Evolutionary conservation across 2,113 vertebrate genomes (phyloP).

Genomic region (Calidris pygmaea): DNA sequence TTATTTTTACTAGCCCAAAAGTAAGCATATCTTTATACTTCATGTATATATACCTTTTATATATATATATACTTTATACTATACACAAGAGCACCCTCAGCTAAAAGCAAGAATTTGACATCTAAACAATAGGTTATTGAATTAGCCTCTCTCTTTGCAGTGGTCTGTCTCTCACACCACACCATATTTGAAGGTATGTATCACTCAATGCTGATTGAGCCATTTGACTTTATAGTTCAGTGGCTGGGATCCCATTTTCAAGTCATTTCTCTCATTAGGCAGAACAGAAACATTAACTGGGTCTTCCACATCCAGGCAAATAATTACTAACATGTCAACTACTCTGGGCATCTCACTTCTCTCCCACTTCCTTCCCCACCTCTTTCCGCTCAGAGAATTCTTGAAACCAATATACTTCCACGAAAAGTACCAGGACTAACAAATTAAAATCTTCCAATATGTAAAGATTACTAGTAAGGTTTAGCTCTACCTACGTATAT

Average conservation of each 20-base stretch:
- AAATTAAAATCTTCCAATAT: not conserved
- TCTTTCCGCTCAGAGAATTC: not conserved
- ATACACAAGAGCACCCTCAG: not conserved
- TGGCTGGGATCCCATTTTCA: not conserved
- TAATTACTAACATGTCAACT: not conserved
- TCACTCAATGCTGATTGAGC: not conserved
- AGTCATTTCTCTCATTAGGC: not conserved
- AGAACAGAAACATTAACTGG: not conserved
- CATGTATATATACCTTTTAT: too few species aligned
- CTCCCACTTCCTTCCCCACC: not conserved
- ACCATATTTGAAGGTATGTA: not conserved
- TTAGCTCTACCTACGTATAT: not conserved
- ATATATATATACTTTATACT: too few species aligned
- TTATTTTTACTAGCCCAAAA: not conserved
- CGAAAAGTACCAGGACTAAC: not conserved
- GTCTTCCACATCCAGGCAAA: not conserved
- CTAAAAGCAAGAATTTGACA: not conserved
- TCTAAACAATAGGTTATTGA: not conserved
- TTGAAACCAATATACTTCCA: not conserved
- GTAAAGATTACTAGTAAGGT: not conserved
- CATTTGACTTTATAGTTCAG: not conserved
- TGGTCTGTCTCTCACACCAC: not conserved
- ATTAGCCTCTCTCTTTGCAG: not conserved
- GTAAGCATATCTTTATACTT: not conserved
- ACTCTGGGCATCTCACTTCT: not conserved